Base-by-base conservation (phyloP, 2,888 invertebrate genomes). In the Cryptocephalus moraei region DNA sequence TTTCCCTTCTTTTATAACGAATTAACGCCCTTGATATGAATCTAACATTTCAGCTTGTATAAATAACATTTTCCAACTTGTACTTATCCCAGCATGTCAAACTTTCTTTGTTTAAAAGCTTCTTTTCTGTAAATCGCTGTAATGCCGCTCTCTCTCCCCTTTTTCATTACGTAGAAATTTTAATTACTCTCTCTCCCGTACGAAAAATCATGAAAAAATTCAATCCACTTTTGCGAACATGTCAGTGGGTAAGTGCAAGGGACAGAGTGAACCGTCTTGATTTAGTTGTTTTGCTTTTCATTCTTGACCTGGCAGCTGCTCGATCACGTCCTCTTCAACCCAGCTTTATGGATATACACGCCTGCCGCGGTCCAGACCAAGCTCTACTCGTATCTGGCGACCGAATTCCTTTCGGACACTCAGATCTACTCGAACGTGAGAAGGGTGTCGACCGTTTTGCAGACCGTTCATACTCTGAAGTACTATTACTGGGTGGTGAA, bases 401-500 rank as follows among this genome's bases (percentile, higher is more conserved):
- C 94, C n/a, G 97, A 99, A 73, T 99, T 99, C 75, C 79, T 99
- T 49, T 91, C 91, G 50, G 95, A 97, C 71, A 92, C 94, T 1
- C 94, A 95, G 72, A 94, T 96, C 64, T 96, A 96, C 74, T 93
- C 91, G 62, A 94, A 93, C 71, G 95, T 96, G 45, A 76, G 97
- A 46, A 79, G 99, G 45, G 95, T 99, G 51, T 94, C 94, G 62
- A 97, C 97, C 1, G 95, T 96, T 0, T 77, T 99, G 42, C 97
- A 99, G 74, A 95, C 96, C 31, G 92, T 99, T 58, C 97, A 99
- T 71, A 95, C 99, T 3, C 79, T 99, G 53, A 99, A 99, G 75
- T 96, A 93, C 72, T 99, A 97, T 74, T 99, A 99, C 71, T 99
- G 97, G 97, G 91, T 99, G 41, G 87, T 90, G 49, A 94, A 94